phyloP scores from a whole-genome alignment of 2,113 vertebrate species.

The Oreotrochilus melanogaster region DNA sequence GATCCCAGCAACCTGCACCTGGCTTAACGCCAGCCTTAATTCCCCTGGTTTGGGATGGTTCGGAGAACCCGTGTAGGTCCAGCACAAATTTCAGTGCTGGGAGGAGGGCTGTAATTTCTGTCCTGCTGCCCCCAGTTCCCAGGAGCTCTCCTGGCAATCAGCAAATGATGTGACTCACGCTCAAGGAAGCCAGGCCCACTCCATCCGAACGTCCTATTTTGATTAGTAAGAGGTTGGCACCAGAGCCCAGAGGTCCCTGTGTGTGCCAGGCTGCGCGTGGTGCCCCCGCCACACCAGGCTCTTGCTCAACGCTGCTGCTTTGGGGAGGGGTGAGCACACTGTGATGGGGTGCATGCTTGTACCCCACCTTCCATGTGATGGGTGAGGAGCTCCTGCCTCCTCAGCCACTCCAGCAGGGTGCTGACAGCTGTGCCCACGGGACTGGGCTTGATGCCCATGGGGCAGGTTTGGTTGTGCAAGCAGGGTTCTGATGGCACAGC shows the following conservation, averaged over 20 bases:
- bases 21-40: conserved; percentile 2
- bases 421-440: not conserved
- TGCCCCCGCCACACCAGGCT: not conserved
- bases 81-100: not conserved
- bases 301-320: not conserved
- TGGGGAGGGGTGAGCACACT: rapidly evolving
- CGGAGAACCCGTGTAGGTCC: not conserved
- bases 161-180: conserved; percentile 6
- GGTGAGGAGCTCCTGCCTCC: not conserved
- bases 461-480: not conserved
- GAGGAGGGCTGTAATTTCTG: conserved; percentile 29
- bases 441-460: not conserved
- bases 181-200: conserved; percentile 34
- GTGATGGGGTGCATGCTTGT: rapidly evolving
- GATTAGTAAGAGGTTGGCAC: conserved; percentile 33
- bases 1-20: conserved; percentile 15
- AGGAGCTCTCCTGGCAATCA: conserved; percentile 57
- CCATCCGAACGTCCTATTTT: conserved; percentile 13
- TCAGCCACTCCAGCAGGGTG: rapidly evolving
- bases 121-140: conserved; percentile 40
- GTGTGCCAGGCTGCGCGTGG: not conserved
- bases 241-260: not conserved
- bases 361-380: rapidly evolving
- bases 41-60: not conserved
- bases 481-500: not conserved